phyloP scores from a whole-genome alignment of 2,888 invertebrate genomes.

The Cabera pusaria region DNA sequence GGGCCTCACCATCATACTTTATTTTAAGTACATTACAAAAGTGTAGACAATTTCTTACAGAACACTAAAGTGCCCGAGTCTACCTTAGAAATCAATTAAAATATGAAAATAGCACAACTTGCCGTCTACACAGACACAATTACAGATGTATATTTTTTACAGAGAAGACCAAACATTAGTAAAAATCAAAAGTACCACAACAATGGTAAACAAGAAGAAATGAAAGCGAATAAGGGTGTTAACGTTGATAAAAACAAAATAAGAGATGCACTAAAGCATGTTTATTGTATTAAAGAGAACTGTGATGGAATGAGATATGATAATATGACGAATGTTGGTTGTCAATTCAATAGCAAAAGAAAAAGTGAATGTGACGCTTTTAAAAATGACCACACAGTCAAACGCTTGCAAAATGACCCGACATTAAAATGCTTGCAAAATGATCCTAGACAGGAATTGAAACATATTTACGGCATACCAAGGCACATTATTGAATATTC shows the following conservation, averaged over 20 bases:
- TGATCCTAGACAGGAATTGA: constrained; percentile 34
- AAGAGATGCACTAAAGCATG: constrained; percentile 25
- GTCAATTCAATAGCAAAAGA: constrained; percentile 48
- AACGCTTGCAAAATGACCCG: too few species aligned
- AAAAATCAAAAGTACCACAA: constrained; percentile 37
- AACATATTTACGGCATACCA: constrained; percentile 37
- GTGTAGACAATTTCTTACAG: too few species aligned
- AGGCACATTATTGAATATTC: constrained; percentile 45
- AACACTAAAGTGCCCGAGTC: too few species aligned
- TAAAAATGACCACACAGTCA: constrained; percentile 27
- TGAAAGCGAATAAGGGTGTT: constrained; percentile 54
- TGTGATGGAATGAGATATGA: constrained; percentile 29
- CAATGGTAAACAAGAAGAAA: constrained; percentile 54
- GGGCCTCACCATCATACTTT: too few species aligned
- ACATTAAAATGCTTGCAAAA: too few species aligned
- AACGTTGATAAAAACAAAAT: constrained; percentile 43
- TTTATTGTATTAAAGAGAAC: constrained; percentile 19
- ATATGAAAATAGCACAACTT: constrained; percentile 10
- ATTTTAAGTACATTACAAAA: too few species aligned
- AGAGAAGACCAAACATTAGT: constrained; percentile 23
- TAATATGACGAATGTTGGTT: constrained; percentile 40
- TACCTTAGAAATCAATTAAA: too few species aligned
- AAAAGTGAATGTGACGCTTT: constrained; percentile 45
- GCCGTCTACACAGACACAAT: constrained; percentile 9
- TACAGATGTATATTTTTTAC: constrained; percentile 14